A percentile compares a stretch with the other conserved stretches of the same genome.
These are phyloP conservation scores for Clarias platycephalus DNA, from an alignment of 2,797 vertebrate genomes.

Conservation along the genomic window DNA sequence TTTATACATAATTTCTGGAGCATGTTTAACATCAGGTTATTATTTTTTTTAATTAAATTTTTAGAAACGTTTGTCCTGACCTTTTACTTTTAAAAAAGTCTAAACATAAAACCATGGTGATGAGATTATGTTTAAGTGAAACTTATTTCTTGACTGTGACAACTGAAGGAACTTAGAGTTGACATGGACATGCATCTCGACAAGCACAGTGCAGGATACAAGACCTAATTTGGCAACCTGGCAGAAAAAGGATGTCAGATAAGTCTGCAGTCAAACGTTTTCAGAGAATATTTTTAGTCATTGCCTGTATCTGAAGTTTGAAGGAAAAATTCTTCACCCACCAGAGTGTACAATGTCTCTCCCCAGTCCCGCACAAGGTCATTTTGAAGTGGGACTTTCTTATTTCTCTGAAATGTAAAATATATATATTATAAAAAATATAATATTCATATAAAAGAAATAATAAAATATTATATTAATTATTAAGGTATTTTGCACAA, in stretches of 20 bases:
- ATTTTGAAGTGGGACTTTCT: slow-evolving; percentile 63
- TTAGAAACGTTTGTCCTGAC: neutral
- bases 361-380: slow-evolving; percentile 59
- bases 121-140: slow-evolving; percentile 60
- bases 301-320: slow-evolving; percentile 44
- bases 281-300: slow-evolving; percentile 67
- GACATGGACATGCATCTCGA: slow-evolving; percentile 46
- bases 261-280: slow-evolving; percentile 47
- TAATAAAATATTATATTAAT: neutral
- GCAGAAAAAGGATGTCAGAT: slow-evolving; percentile 68
- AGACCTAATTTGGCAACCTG: slow-evolving; percentile 68
- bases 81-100: neutral
- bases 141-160: slow-evolving; percentile 60
- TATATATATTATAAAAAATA: too few relatives aligned
- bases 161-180: slow-evolving; percentile 59
- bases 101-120: slow-evolving; percentile 1
- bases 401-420: neutral
- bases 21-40: neutral
- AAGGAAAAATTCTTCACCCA: slow-evolving; percentile 56
- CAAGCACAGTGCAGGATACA: slow-evolving; percentile 60
- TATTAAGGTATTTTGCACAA: too few relatives aligned
- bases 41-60: too few relatives aligned
- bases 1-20: neutral
- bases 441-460: neutral
- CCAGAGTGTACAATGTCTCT: slow-evolving; percentile 25